These are phyloP conservation scores for Allygus modestus DNA, from an alignment of 2,888 invertebrate genomes.

Conservation along the genomic window DNA sequence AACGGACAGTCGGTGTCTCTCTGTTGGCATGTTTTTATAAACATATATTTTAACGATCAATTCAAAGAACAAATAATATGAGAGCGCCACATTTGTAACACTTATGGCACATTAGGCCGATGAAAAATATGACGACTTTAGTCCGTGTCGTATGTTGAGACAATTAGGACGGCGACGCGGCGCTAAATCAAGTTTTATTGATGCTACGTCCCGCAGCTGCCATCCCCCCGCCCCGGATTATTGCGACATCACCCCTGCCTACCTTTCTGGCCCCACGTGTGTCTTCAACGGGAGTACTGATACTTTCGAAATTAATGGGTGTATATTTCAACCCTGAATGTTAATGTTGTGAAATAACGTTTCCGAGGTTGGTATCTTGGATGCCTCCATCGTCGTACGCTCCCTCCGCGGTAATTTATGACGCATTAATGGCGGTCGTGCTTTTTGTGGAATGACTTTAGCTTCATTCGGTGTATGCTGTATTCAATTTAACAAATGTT, in stretches of 20 bases:
- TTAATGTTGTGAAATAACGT: slow-evolving; percentile 37
- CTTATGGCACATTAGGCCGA: slow-evolving; percentile 54
- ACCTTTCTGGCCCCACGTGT: slow-evolving; percentile 10
- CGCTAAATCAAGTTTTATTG: slow-evolving; percentile 57
- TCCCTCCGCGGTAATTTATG: not conserved
- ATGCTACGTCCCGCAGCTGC: not conserved
- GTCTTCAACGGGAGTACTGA: slow-evolving; percentile 5
- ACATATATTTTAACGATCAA: slow-evolving; percentile 49
- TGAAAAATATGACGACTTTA: slow-evolving; percentile 57
- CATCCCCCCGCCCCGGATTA: not conserved
- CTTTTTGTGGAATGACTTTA: not conserved
- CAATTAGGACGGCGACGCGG: slow-evolving; percentile 32
- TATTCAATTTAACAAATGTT: no score
- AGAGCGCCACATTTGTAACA: slow-evolving; percentile 49
- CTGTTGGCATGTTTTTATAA: slow-evolving; percentile 36
- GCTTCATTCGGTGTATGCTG: no score
- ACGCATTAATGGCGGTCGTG: not conserved
- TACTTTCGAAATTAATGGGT: slow-evolving; percentile 44
- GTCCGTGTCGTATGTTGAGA: slow-evolving; percentile 52
- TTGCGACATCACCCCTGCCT: not conserved
- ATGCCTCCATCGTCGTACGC: no score
- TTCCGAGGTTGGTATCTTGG: slow-evolving; percentile 31
- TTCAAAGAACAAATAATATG: slow-evolving; percentile 23
- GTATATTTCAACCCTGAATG: slow-evolving; percentile 47
- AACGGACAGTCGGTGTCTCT: slow-evolving; percentile 29